Conservation (phyloP, 2,888 invertebrate genomes). For the Strigamia crassipes region DNA sequence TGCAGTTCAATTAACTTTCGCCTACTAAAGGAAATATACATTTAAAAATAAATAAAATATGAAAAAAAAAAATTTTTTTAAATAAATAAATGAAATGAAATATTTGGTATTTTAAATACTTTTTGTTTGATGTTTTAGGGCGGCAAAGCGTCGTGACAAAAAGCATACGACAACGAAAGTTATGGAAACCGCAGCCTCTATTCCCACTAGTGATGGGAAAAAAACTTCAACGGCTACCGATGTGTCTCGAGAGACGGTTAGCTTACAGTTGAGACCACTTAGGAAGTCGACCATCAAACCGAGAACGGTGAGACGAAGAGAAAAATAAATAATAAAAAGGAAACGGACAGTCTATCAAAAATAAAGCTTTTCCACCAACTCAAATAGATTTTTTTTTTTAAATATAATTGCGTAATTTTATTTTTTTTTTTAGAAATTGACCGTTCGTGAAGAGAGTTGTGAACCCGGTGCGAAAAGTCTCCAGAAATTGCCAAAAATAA, state of each 20-base stretch:
- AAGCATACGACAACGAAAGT: background rate
- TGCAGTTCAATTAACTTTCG: too few relatives aligned
- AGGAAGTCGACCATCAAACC: background rate
- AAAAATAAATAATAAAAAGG: background rate
- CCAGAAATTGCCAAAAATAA: background rate
- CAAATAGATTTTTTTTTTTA: too few relatives aligned
- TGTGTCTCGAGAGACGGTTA: background rate
- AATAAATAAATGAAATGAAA: too few relatives aligned
- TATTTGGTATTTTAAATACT: too few relatives aligned
- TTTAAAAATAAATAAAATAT: too few relatives aligned
- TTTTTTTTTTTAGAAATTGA: background rate
- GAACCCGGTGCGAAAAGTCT: background rate
- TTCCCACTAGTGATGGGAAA: background rate
- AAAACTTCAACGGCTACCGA: background rate
- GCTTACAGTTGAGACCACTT: background rate
- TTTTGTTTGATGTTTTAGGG: background rate
- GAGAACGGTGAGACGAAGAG: background rate
- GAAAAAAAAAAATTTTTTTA: too few relatives aligned
- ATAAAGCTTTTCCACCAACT: too few relatives aligned
- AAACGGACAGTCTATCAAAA: too few relatives aligned
- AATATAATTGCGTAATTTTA: background rate
- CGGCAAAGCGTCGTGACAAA: background rate
- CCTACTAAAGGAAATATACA: too few relatives aligned
- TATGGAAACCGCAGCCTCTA: background rate
- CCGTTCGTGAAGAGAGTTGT: background rate